These are phyloP conservation scores for Anolis sagrei DNA, from an alignment of 2,113 vertebrate species.

Conservation along the genomic window DNA sequence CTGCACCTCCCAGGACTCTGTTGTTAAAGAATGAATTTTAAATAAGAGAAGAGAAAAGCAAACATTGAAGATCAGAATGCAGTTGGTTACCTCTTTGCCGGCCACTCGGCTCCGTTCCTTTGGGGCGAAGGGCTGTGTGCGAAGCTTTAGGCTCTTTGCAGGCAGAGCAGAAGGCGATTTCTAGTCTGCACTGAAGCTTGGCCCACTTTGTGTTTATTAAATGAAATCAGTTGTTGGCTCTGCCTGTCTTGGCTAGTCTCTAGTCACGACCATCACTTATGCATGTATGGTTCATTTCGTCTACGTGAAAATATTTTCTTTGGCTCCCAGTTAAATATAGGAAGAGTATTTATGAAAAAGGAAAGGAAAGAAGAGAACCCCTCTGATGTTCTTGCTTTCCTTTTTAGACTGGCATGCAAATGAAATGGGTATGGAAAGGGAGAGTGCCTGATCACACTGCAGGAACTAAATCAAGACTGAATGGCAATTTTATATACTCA, in stretches of 20 bases:
- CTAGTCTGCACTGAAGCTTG: neutral
- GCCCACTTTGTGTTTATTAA: conserved; percentile 41
- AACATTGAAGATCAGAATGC: neutral
- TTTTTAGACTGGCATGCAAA: conserved; percentile 10
- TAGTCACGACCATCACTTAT: conserved; percentile 18
- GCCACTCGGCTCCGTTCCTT: neutral
- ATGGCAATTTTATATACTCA: neutral
- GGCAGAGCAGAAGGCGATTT: conserved; percentile 15
- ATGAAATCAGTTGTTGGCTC: conserved; percentile 38
- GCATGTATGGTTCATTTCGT: neutral
- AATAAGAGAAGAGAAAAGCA: neutral
- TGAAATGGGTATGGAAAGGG: neutral
- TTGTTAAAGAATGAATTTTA: neutral
- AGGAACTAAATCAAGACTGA: neutral
- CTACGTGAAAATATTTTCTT: neutral
- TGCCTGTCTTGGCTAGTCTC: conserved; percentile 36
- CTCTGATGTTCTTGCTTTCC: neutral
- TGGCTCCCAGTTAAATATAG: conserved; percentile 10
- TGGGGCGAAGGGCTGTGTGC: neutral
- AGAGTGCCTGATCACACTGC: neutral
- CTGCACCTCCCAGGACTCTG: neutral
- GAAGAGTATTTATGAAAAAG: neutral
- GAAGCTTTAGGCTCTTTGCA: neutral
- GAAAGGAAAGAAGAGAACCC: neutral
- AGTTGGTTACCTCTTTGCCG: neutral